A percentile compares a stretch with the other conserved stretches of the same genome.
Evolutionary conservation across 2,113 vertebrate genomes (phyloP).

Genomic region (Myxocyprinus asiaticus): DNA sequence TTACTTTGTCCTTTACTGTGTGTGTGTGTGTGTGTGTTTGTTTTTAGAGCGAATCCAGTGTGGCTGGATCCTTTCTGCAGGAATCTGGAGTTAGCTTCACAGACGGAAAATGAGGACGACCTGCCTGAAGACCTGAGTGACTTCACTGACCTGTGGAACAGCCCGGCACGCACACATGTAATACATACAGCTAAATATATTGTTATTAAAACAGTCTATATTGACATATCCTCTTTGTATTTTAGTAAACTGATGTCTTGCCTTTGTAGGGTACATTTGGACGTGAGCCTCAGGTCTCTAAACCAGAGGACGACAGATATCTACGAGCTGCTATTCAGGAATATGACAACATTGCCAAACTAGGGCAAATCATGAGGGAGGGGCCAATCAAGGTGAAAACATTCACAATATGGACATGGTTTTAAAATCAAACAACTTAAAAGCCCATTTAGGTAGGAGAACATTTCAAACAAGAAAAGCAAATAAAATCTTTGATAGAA

Average conservation of each 20-base stretch:
- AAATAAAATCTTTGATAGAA: too few relatives aligned
- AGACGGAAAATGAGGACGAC: constrained; percentile 93
- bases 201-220: not conserved
- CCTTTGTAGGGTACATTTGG: constrained; percentile 89
- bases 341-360: constrained; percentile 96
- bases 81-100: constrained; percentile 91
- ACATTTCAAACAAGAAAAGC: too few relatives aligned
- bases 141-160: constrained; percentile 96
- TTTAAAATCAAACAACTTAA: too few relatives aligned
- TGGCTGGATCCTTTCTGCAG: constrained; percentile 98
- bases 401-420: not conserved
- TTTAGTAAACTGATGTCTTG: too few relatives aligned
- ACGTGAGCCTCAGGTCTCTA: constrained; percentile 86
- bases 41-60: constrained; percentile 90
- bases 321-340: constrained; percentile 96
- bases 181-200: constrained; percentile 56
- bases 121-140: constrained; percentile 95
- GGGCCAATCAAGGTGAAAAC: constrained; percentile 94
- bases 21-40: not conserved
- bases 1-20: too few relatives aligned
- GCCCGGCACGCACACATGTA: constrained; percentile 94
- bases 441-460: too few relatives aligned
- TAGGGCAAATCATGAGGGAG: constrained; percentile 97
- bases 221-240: not conserved
- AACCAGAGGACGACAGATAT: constrained; percentile 92